Evolutionary conservation across 35 echinoderm and acorn worm genomes (phyloP).

Genomic region (Acanthaster planci): DNA sequence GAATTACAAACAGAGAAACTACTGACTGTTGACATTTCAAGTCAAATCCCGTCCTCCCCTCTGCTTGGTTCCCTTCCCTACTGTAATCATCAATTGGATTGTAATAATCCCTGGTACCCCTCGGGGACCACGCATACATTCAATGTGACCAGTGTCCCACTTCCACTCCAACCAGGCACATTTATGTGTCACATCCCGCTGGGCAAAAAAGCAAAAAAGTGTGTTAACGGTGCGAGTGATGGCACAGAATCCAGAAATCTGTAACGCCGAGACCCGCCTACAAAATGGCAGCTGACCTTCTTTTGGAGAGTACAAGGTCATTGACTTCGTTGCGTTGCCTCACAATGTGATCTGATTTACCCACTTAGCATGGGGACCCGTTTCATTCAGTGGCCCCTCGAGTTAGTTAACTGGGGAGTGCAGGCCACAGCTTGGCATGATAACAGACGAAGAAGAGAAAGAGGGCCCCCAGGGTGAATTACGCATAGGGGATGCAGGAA

Average conservation of each 20-base stretch:
- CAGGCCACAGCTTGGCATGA: conserved; percentile 8
- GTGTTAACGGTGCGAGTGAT: not conserved
- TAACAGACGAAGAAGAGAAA: not conserved
- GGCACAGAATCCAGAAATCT: not conserved
- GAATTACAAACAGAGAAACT: too few species aligned
- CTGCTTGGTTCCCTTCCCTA: not conserved
- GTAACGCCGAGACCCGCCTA: conserved; percentile 3
- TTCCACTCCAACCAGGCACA: not conserved
- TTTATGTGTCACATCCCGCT: conserved; percentile 24
- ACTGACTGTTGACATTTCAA: too few species aligned
- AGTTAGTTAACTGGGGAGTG: not conserved
- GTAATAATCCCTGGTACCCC: not conserved
- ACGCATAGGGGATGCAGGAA: conserved; percentile 10
- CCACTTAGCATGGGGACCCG: conserved; percentile 1
- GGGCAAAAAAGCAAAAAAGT: too few species aligned
- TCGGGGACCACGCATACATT: conserved; percentile 7
- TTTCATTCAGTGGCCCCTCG: not conserved
- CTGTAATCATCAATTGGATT: not conserved
- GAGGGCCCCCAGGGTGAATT: not conserved
- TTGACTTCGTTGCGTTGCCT: conserved; percentile 1
- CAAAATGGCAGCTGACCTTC: conserved; percentile 6
- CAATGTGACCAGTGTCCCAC: not conserved
- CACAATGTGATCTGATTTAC: not conserved
- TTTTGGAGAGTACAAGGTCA: conserved; percentile 11
- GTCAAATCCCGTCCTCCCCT: not conserved